Conservation (phyloP, 2,113 vertebrate species). For the Salminus brasiliensis region DNA sequence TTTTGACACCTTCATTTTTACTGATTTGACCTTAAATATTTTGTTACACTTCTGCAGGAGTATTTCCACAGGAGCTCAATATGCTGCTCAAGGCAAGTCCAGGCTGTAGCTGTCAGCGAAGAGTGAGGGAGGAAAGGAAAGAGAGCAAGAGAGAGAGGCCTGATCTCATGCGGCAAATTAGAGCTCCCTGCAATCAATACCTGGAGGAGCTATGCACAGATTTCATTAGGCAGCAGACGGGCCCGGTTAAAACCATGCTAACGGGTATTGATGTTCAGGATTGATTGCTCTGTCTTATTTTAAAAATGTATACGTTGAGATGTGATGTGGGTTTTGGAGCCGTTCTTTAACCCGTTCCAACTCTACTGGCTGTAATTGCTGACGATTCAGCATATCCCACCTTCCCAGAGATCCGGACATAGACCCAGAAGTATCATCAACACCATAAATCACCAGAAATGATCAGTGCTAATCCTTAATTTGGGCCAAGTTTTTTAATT, state of each 20-base stretch:
- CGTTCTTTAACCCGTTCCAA: constrained; percentile 58
- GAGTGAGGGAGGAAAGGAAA: constrained; percentile 41
- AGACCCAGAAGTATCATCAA: not conserved
- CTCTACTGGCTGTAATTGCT: constrained; percentile 48
- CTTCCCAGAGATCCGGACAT: not conserved
- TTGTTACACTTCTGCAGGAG: constrained; percentile 70
- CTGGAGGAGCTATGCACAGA: constrained; percentile 66
- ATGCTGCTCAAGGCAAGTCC: constrained; percentile 66
- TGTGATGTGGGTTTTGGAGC: constrained; percentile 75
- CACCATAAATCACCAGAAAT: not conserved
- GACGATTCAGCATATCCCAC: constrained; percentile 32
- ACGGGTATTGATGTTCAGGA: constrained; percentile 83
- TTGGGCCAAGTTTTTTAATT: not conserved
- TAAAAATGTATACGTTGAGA: constrained; percentile 74
- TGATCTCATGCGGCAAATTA: constrained; percentile 82
- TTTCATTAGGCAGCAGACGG: constrained; percentile 83
- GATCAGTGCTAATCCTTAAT: not conserved
- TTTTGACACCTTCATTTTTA: constrained; percentile 44
- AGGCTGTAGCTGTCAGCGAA: constrained; percentile 50
- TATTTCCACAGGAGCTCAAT: constrained; percentile 69
- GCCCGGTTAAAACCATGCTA: constrained; percentile 83
- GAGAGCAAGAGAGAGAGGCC: constrained; percentile 56
- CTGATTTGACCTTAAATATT: constrained; percentile 71
- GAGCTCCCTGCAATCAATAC: constrained; percentile 80
- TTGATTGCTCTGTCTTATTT: constrained; percentile 86